Evolutionary conservation across 2,888 invertebrate species (phyloP), one percentile per base, ranked within the genome.

Genomic region (Euclidia mi): DNA sequence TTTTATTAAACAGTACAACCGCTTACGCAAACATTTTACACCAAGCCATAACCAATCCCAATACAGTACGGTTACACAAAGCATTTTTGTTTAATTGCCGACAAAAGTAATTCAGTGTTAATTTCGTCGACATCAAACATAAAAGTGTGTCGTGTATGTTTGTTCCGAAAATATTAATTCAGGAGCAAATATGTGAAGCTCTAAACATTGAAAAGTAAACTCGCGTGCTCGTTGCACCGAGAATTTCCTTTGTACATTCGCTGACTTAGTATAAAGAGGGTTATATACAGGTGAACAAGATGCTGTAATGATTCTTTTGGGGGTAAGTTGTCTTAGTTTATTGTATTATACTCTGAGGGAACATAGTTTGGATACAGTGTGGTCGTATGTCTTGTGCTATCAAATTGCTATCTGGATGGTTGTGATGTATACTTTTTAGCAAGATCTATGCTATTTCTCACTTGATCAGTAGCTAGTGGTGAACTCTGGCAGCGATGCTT

Each of bases 161-260:
- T 56, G 50, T 50, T 34, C 32, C 4, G 35, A 58, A 69, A 68
- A 68, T 65, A 72, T 55, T 65, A 68, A 64, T 67, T 58, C 40
- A 40, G 25, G 15, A 35, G 40, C 32, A 29, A 58, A 34, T 48
- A 49, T 56, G 65, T 46, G 61, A 41, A 44, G 60, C 46, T 48
- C 28, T 65, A 60, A 77, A 64, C 57, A 61, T 65, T 31, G 46
- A 43, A 58, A 71, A 71, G 63, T 71, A 65, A 77, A 56, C 59
- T 51, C 32, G 10, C 32, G 25, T n/a, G 62, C 47, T 50, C 55
- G 61, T 51, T 76, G 79, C 70, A 79, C 41, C 60, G 60, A 47
- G 71, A 76, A 77, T 76, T 80, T 77, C 66, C 71, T 78, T 78
- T 78, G 73, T 72, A 65, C 75, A 74, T 69, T 68, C 56, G 62